A percentile compares a stretch with the other conserved stretches of the same genome.
Conservation (phyloP, 2,888 invertebrate genomes). For the Osmoderma eremita region DNA sequence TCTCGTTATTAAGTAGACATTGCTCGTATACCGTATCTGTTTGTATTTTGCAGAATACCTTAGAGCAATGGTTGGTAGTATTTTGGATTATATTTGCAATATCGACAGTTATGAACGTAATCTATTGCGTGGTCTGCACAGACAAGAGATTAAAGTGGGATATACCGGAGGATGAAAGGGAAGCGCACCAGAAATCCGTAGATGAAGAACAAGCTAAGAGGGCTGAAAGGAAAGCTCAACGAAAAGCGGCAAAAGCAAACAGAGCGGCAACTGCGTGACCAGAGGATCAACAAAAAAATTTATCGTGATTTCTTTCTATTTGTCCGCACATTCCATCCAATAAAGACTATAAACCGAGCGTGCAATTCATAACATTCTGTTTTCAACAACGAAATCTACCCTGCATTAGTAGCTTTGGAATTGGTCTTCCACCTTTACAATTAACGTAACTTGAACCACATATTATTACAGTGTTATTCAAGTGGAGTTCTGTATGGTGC, state of each 20-base stretch:
- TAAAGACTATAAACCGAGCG: too few species aligned
- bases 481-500: too few species aligned
- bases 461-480: too few species aligned
- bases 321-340: too few species aligned
- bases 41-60: conserved; percentile 29
- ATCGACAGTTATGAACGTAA: conserved; percentile 19
- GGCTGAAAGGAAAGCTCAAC: background rate
- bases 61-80: conserved; percentile 39
- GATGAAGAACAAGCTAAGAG: conserved; percentile 1
- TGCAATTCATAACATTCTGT: too few species aligned
- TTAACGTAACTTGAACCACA: too few species aligned
- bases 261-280: background rate
- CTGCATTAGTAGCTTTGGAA: too few species aligned
- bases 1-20: too few species aligned
- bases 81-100: conserved; percentile 39
- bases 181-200: conserved; percentile 1
- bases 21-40: background rate
- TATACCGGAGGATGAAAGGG: conserved; percentile 25
- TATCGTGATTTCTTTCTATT: too few species aligned
- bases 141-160: conserved; percentile 42
- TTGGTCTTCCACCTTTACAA: too few species aligned
- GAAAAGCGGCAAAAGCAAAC: background rate
- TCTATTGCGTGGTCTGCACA: conserved; percentile 35
- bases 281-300: too few species aligned
- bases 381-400: too few species aligned